These are phyloP conservation scores for Eretmocerus hayati DNA, from an alignment of 2,888 invertebrate genomes.

Conservation along the genomic window DNA sequence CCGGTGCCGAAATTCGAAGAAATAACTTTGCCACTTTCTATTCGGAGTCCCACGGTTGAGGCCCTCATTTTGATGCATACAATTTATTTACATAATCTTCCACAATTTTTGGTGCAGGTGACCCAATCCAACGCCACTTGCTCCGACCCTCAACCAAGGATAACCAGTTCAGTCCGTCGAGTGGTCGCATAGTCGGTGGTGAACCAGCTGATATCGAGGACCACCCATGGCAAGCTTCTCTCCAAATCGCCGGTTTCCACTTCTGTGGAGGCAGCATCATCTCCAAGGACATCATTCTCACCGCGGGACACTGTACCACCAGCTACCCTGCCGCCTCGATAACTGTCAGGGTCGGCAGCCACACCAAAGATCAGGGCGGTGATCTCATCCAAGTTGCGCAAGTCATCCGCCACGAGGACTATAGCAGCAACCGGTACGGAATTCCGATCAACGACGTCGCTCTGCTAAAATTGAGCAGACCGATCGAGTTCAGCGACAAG, in stretches of 20 bases:
- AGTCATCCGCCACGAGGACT: slow-evolving; percentile 22
- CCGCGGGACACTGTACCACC: slow-evolving; percentile 55
- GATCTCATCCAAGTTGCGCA: slow-evolving; percentile 10
- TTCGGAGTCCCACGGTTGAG: no score
- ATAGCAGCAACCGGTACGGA: neutral
- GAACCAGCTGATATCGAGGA: slow-evolving; percentile 47
- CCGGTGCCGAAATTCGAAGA: no score
- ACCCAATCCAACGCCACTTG: neutral
- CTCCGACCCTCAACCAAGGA: no score
- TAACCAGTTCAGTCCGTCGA: no score
- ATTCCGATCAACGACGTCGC: slow-evolving; percentile 49
- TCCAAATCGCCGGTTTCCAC: slow-evolving; percentile 45
- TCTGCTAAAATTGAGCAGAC: slow-evolving; percentile 48
- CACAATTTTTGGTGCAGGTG: neutral
- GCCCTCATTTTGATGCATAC: neutral
- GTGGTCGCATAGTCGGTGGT: slow-evolving; percentile 50
- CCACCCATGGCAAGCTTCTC: slow-evolving; percentile 50
- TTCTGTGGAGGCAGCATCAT: slow-evolving; percentile 55
- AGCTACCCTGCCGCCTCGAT: neutral
- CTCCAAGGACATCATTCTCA: slow-evolving; percentile 48
- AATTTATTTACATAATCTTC: neutral
- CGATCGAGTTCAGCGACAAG: slow-evolving; percentile 47
- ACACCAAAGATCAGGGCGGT: slow-evolving; percentile 16
- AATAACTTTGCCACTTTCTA: no score
- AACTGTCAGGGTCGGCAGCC: slow-evolving; percentile 38